A percentile compares a stretch with the other conserved stretches of the same genome.
These are phyloP conservation scores for Leiothrix lutea DNA, from an alignment of 2,113 vertebrate genomes.

Conservation along the genomic window DNA sequence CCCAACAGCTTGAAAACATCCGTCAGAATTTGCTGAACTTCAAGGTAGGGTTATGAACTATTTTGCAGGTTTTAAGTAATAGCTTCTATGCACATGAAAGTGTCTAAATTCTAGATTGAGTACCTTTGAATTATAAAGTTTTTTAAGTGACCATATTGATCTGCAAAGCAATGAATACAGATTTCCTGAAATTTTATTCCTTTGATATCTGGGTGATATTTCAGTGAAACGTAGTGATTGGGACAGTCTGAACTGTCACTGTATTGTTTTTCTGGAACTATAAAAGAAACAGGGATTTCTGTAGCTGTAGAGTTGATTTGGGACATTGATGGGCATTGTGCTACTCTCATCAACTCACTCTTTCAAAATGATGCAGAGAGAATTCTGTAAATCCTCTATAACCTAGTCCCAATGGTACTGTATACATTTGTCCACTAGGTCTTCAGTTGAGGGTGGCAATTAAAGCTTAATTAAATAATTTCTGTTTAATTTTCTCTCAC, in stretches of 20 bases:
- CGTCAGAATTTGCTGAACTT: constrained; percentile 55
- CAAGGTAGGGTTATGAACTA: constrained; percentile 70
- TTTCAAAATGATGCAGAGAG: not conserved
- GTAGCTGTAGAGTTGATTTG: not conserved
- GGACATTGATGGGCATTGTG: fast-evolving
- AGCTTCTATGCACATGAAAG: not conserved
- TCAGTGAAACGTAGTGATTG: not conserved
- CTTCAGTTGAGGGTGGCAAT: not conserved
- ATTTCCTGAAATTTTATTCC: not conserved
- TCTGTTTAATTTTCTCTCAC: not conserved
- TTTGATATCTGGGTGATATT: not conserved
- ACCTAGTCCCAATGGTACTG: not conserved
- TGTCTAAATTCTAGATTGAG: fast-evolving
- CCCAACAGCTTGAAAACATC: constrained; percentile 79
- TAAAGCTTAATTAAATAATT: not conserved
- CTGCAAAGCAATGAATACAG: not conserved
- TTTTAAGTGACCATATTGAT: not conserved
- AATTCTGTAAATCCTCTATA: not conserved
- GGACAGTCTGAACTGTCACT: not conserved
- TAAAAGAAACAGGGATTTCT: not conserved
- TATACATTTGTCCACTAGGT: not conserved
- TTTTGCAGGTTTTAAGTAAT: not conserved
- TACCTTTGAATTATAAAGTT: not conserved
- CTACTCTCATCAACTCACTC: not conserved
- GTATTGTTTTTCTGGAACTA: not conserved